Percentiles rank a stretch among this genome's conserved stretches.
Conservation (phyloP, 2,113 vertebrate genomes). For the Pterocles orientalis region DNA sequence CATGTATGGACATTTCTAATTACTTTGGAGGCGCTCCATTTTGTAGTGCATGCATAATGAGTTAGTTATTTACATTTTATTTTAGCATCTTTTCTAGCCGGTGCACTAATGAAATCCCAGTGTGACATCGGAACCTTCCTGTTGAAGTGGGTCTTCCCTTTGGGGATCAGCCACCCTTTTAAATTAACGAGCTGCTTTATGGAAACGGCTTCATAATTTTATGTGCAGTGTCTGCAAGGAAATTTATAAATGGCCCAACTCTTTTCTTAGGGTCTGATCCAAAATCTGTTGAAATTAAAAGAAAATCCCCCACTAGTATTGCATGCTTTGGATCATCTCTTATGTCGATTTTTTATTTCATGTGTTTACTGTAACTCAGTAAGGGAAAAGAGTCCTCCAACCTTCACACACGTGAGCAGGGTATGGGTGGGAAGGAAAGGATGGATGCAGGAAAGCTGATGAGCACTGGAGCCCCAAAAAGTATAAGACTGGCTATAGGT, state of each 20-base stretch:
- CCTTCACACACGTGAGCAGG: background rate
- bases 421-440: background rate
- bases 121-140: slow-evolving; percentile 41
- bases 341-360: background rate
- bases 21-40: slow-evolving; percentile 39
- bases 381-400: background rate
- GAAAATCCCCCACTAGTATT: background rate
- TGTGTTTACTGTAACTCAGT: background rate
- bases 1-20: slow-evolving; percentile 40
- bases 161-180: slow-evolving; percentile 45
- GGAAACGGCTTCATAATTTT: slow-evolving; percentile 42
- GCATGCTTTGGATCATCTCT: background rate
- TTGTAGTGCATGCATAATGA: slow-evolving; percentile 58
- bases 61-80: slow-evolving; percentile 63
- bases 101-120: slow-evolving; percentile 50
- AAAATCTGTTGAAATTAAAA: background rate
- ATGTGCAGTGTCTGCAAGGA: slow-evolving; percentile 38
- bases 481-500: background rate
- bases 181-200: slow-evolving; percentile 61
- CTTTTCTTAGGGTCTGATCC: background rate
- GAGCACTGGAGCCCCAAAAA: background rate
- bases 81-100: slow-evolving; percentile 27
- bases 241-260: slow-evolving; percentile 7
- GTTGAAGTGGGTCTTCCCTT: slow-evolving; percentile 54
- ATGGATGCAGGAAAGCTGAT: background rate